Conservation (phyloP, 1,140 invertebrate genomes). For the Andricus grossulariae region DNA sequence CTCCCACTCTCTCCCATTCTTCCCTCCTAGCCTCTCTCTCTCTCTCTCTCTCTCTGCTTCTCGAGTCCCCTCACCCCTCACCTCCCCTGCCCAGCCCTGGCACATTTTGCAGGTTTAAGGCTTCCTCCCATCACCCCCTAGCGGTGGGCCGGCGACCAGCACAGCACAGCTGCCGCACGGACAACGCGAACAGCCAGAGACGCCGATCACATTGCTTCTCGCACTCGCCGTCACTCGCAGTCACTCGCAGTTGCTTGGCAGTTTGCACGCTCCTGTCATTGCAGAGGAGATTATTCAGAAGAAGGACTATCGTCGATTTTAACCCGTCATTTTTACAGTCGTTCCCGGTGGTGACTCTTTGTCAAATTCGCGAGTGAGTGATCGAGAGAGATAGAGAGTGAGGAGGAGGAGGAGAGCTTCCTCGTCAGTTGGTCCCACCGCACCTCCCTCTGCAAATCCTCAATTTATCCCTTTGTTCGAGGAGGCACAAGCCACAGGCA, state of each 20-base stretch:
- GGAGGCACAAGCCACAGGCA: constrained; percentile 2
- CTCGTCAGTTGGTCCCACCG: neutral
- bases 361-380: neutral
- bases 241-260: constrained; percentile 50
- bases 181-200: constrained; percentile 45
- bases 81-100: no score
- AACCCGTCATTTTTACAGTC: neutral
- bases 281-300: constrained; percentile 21
- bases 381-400: no score
- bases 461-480: constrained; percentile 5
- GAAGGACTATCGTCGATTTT: neutral
- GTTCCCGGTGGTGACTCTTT: neutral
- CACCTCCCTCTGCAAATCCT: neutral
- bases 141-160: constrained; percentile 49
- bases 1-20: constrained; percentile 21
- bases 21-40: constrained; percentile 32
- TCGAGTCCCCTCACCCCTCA: constrained; percentile 25
- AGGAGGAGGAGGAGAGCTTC: no score
- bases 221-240: no score
- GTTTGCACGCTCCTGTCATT: constrained; percentile 48
- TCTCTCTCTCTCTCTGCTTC: constrained; percentile 31
- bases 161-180: constrained; percentile 53
- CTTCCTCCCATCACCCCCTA: constrained; percentile 42
- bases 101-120: constrained; percentile 39
- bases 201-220: constrained; percentile 44